phyloP scores from a whole-genome alignment of 2,113 vertebrate species.

The Leucopsar rothschildi region DNA sequence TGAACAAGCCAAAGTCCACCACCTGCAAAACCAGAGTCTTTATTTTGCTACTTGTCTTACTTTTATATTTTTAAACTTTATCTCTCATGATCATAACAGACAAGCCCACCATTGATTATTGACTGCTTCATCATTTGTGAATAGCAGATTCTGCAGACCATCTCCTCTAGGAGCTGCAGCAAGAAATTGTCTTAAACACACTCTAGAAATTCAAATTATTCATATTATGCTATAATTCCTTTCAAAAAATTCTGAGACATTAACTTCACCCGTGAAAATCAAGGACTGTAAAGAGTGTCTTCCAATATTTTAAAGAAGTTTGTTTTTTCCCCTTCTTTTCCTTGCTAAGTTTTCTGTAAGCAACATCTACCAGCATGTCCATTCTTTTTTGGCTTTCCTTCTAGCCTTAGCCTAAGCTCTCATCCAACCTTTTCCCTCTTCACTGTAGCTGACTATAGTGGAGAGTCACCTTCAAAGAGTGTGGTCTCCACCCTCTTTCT shows the following conservation, averaged over 20 bases:
- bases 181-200: background rate
- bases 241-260: background rate
- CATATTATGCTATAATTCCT: fast-evolving
- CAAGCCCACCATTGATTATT: background rate
- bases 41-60: background rate
- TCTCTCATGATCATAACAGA: background rate
- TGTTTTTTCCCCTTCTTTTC: background rate
- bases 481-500: background rate
- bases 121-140: background rate
- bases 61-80: background rate
- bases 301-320: background rate
- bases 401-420: background rate
- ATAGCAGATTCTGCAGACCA: background rate
- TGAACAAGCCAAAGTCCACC: background rate
- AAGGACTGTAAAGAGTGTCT: background rate
- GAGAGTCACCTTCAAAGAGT: background rate
- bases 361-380: background rate
- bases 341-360: background rate
- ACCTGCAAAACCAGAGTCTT: background rate
- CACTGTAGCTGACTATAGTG: background rate
- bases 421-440: background rate
- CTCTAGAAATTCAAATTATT: background rate
- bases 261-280: background rate
- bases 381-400: background rate
- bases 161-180: background rate